Conservation (phyloP, 2,113 vertebrate species). For the Sula dactylatra region DNA sequence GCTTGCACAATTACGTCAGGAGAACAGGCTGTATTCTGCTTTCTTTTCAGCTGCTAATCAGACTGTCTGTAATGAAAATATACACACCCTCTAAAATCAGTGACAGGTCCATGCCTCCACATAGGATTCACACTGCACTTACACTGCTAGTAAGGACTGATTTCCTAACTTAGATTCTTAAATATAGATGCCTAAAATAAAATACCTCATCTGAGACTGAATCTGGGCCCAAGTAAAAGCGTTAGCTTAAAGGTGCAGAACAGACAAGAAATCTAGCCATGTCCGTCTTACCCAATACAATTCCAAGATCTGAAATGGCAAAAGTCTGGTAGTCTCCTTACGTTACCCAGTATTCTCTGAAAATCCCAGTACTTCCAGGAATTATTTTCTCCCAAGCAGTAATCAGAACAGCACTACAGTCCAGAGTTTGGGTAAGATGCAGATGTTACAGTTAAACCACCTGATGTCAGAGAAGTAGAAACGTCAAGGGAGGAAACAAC, state of each 20-base stretch:
- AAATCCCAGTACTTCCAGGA: neutral
- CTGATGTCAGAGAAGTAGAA: conserved; percentile 7
- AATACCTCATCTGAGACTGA: neutral
- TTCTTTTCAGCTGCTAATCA: neutral
- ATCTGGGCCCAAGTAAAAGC: neutral
- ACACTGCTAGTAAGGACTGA: neutral
- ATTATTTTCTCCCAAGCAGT: neutral
- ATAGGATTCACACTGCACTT: neutral
- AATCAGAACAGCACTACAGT: neutral
- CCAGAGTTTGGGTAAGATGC: neutral
- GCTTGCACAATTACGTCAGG: neutral
- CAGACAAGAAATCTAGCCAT: neutral
- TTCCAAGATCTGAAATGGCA: neutral
- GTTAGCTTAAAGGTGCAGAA: neutral
- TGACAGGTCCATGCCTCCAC: neutral
- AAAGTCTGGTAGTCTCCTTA: neutral
- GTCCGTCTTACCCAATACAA: neutral
- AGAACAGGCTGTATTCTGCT: neutral
- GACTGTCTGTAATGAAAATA: neutral
- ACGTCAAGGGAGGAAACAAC: neutral
- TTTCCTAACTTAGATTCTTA: neutral
- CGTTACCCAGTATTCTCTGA: neutral
- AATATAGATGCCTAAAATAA: neutral
- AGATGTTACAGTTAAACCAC: neutral
- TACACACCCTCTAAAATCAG: neutral